Percentiles rank a stretch among this genome's conserved stretches.
phyloP scores from a whole-genome alignment of 2,888 invertebrate genomes.

The Synergus gifuensis region DNA sequence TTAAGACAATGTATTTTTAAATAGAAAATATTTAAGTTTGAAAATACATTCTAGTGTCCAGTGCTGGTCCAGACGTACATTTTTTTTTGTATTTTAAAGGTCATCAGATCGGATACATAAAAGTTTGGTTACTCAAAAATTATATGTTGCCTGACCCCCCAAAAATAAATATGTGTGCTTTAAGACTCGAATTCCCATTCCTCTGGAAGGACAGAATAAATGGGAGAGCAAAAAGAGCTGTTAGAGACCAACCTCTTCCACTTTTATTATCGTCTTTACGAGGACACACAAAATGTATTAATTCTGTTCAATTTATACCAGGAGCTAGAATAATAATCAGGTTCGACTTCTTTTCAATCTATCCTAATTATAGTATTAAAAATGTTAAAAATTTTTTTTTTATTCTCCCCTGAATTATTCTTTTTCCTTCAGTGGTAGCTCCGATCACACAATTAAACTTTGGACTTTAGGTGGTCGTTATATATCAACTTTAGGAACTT shows the following conservation, averaged over 20 bases:
- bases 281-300: conserved; percentile 85
- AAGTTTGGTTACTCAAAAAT: conserved; percentile 87
- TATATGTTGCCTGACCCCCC: conserved; percentile 79
- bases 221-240: conserved; percentile 84
- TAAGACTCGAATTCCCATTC: conserved; percentile 86
- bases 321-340: conserved; percentile 84
- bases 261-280: conserved; percentile 84
- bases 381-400: background rate
- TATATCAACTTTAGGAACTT: conserved; percentile 87
- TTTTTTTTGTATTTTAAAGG: conserved; percentile 66
- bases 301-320: conserved; percentile 84
- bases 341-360: conserved; percentile 73
- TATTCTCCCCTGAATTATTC: background rate
- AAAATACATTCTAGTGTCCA: no score
- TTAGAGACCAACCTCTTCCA: conserved; percentile 82
- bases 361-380: conserved; percentile 3
- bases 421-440: conserved; percentile 80
- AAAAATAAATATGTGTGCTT: conserved; percentile 81
- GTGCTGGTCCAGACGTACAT: no score
- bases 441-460: conserved; percentile 86
- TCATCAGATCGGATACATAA: conserved; percentile 86
- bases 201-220: conserved; percentile 83
- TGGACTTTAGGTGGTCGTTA: conserved; percentile 87
- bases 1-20: no score
- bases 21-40: no score